Evolutionary conservation across 2,888 invertebrate species (phyloP), one percentile per base, ranked within the genome.

Genomic region (Oscheius myriophilus): DNA sequence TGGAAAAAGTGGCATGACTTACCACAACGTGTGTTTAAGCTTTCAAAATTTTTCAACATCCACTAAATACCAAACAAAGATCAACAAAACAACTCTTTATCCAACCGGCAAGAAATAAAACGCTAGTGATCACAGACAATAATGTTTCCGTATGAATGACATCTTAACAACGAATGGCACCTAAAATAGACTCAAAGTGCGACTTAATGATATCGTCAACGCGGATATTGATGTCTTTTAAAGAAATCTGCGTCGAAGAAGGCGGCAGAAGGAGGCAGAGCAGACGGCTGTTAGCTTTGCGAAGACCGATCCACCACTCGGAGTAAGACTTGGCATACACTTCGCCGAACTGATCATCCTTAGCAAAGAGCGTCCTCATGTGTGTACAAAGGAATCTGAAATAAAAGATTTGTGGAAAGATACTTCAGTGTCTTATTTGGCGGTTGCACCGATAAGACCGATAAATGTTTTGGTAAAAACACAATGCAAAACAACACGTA

Each of bases 271-370:
- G 74, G 12, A 84, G 68, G 2, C 81, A 72, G 1, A 84, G 71
- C 16, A 84, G 68, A n/a, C 84, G 81, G 3, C 73, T 69, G 26
- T 52, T 63, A n/a, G 75, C 79, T 71, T 82, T 81, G 61, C 82
- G 83, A 41, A 83, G 73, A 51, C 80, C 79, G 54, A 84, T 75
- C 84, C 84, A 84, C 82, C 82, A 83, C 53, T 84, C 84, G 33
- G 72, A 74, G n/a, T 80, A 80, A 16, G 80, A 75, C 63, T 84
- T 84, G 18, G 81, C 73, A 58, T 72, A 76, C 51, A 81, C 75
- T 51, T 84, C 82, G 45, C 81, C 79, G 63, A 80, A 81, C 33
- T 61, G 25, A 52, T 81, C 79, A 1, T 72, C 65, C 9, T 71
- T 71, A 42, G 68, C 66, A n/a, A 82, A 69, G 42, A 84, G 79